Percentiles rank a stretch among this genome's conserved stretches.
These are phyloP conservation scores for Mormyrus lacerda DNA, from an alignment of 2,113 vertebrate genomes.

Conservation along the genomic window DNA sequence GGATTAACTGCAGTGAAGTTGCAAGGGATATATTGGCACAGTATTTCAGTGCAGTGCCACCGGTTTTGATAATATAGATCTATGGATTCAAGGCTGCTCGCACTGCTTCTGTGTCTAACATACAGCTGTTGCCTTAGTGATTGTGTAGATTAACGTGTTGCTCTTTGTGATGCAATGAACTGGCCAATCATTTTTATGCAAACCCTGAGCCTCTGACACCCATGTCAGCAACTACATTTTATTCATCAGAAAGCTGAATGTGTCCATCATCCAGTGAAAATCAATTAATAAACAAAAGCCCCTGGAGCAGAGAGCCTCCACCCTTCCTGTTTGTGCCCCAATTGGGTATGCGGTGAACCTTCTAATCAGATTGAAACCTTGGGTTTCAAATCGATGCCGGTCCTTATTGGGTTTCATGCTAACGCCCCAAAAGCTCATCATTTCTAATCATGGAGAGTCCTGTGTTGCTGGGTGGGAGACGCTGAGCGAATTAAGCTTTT, in stretches of 20 bases:
- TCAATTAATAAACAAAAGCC: constrained; percentile 38
- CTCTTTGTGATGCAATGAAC: background rate
- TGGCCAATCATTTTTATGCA: background rate
- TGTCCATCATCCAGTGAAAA: constrained; percentile 9
- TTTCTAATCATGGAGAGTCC: constrained; percentile 8
- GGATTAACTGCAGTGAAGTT: background rate
- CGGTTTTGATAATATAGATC: background rate
- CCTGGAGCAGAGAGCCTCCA: constrained; percentile 7
- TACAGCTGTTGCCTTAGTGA: background rate
- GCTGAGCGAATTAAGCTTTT: constrained; percentile 15
- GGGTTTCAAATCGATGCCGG: constrained; percentile 29
- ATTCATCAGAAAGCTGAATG: constrained; percentile 14
- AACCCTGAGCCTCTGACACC: background rate
- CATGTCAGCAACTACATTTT: background rate
- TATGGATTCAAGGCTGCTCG: background rate
- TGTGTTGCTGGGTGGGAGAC: background rate
- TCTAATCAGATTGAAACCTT: constrained; percentile 26
- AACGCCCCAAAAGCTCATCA: background rate
- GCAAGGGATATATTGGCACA: background rate
- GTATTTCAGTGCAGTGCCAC: background rate
- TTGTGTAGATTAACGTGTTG: background rate
- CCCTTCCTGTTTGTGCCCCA: background rate
- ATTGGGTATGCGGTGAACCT: constrained; percentile 10
- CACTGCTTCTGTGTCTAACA: background rate
- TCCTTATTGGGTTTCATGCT: constrained; percentile 29